A percentile compares a stretch with the other conserved stretches of the same genome.
Evolutionary conservation across 1,140 invertebrate genomes (phyloP).

Genomic region (Panagrolaimus sp.): DNA sequence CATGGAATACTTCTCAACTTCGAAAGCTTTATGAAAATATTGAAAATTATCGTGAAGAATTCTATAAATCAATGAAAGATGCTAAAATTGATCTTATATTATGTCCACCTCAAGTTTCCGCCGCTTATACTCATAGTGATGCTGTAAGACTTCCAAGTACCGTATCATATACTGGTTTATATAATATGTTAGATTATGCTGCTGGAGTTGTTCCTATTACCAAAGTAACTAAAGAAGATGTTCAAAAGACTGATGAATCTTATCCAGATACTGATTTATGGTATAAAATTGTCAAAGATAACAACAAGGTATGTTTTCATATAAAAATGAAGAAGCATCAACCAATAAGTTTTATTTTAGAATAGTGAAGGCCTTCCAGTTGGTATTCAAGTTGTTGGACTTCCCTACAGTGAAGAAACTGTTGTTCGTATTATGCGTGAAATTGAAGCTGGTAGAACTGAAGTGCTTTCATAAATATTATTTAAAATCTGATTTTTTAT

Average conservation of each 20-base stretch:
- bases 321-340: too few relatives aligned
- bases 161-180: slow-evolving; percentile 14
- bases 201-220: slow-evolving; percentile 15
- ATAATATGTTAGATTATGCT: slow-evolving; percentile 20
- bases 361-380: slow-evolving; percentile 9
- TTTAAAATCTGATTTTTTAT: too few relatives aligned
- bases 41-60: not conserved
- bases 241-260: not conserved
- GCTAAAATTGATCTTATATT: not conserved
- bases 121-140: not conserved
- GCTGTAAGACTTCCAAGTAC: not conserved
- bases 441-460: slow-evolving; percentile 38
- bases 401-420: slow-evolving; percentile 18
- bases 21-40: slow-evolving; percentile 11
- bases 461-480: too few relatives aligned
- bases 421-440: slow-evolving; percentile 16
- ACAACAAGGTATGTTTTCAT: not conserved
- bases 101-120: slow-evolving; percentile 5
- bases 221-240: slow-evolving; percentile 12
- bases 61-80: not conserved
- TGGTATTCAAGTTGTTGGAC: slow-evolving; percentile 16
- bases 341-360: not conserved
- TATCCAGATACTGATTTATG: slow-evolving; percentile 7
- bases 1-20: not conserved
- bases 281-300: not conserved